These are phyloP conservation scores for Callosobruchus maculatus DNA, from an alignment of 2,888 invertebrate species.

Conservation along the genomic window DNA sequence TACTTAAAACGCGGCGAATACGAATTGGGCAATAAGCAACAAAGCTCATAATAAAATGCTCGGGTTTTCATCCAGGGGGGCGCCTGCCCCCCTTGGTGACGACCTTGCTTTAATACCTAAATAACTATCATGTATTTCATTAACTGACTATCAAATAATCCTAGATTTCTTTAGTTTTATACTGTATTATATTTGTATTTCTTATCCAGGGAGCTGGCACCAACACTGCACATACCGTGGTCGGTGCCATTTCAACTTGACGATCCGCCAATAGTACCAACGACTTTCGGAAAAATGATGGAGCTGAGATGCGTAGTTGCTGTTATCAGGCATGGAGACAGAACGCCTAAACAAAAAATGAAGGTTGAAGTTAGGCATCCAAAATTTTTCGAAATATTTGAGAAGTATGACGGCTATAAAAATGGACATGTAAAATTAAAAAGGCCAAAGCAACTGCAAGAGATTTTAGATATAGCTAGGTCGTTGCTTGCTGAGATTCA, in stretches of 20 bases:
- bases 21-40: too few relatives aligned
- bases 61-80: too few relatives aligned
- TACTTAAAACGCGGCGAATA: too few relatives aligned
- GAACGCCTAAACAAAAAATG: conserved; percentile 99
- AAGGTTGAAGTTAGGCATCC: conserved; percentile 97
- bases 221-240: conserved; percentile 95
- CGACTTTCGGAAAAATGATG: conserved; percentile 98
- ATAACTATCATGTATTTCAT: too few relatives aligned
- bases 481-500: conserved; percentile 86
- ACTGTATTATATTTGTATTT: neutral
- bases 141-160: too few relatives aligned
- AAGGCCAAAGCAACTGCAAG: conserved; percentile 93
- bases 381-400: conserved; percentile 97
- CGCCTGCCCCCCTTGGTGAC: too few relatives aligned
- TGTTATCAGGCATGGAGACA: conserved; percentile 95
- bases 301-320: conserved; percentile 91
- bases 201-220: conserved; percentile 80
- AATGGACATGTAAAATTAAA: conserved; percentile 97
- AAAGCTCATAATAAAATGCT: too few relatives aligned
- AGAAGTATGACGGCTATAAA: conserved; percentile 93
- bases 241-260: conserved; percentile 95
- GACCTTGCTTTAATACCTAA: too few relatives aligned
- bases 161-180: too few relatives aligned
- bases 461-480: conserved; percentile 94
- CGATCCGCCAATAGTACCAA: conserved; percentile 98